Base-by-base conservation (phyloP, 2,113 vertebrate species). In the Antigone vipio region DNA sequence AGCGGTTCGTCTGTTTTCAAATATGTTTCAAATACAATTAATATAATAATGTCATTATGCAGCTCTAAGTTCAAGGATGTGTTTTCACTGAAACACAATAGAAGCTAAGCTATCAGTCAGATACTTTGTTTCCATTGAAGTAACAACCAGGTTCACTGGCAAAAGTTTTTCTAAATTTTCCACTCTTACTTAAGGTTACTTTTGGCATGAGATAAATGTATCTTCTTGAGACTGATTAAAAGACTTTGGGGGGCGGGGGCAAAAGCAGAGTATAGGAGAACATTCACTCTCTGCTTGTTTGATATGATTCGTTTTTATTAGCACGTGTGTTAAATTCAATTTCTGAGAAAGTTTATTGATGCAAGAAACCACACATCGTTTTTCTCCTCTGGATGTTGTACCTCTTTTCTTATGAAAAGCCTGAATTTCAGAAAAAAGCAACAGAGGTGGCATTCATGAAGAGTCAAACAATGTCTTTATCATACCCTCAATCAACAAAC, bases 41-140 rank as follows among this genome's bases (percentile, higher is more conserved):
- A 91, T 81, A 27, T 56, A 94, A 81, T 86, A 93, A 91, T 63
- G 73, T 89, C 64, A 91, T 92, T 91, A 93, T 19, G 32, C 24
- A 64, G 52, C 68, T 94, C 83, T 86, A 84, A 92, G 81, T 90
- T 91, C 73, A 90, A 68, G 64, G 64, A 91, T 47, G 21, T 75
- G 73, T 94, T 95, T 95, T 92, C 76, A 91, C 44, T 74, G 76
- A 92, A 84, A 81, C 34, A 94, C 88, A 95, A 89, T 49, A 77
- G 85, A 81, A 94, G 45, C 44, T 60, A 84, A 93, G 64, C 44
- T 93, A 86, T 94, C 90, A 86, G 82, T 92, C 68, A 94, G 67
- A 92, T 81, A 89, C n/a, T 30, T 93, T 18, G 34, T 92, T 97
- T 93, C 81, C 76, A 72, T 44, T 93, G 83, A 72, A 77, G 59